Conservation (phyloP, 2,113 vertebrate species). For the Lycaon pictus region DNA sequence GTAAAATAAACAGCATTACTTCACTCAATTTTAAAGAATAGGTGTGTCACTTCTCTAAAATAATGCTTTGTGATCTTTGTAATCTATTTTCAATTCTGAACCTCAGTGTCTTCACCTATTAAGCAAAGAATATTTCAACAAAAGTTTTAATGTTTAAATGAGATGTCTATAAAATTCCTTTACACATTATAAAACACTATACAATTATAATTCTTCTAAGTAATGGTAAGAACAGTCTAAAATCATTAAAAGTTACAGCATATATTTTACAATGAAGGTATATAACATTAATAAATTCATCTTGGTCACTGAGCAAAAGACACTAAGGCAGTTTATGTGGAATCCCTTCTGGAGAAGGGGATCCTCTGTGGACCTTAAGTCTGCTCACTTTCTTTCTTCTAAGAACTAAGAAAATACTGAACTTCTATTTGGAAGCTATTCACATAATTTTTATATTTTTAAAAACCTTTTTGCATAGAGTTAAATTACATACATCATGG, state of each 20-base stretch:
- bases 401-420: conserved; percentile 14
- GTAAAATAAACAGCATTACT: neutral
- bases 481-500: neutral
- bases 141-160: neutral
- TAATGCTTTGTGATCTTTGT: neutral
- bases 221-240: neutral
- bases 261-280: neutral
- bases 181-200: neutral
- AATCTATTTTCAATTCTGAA: neutral
- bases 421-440: neutral
- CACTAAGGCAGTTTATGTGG: neutral
- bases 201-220: neutral
- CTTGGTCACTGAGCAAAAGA: neutral
- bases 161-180: neutral
- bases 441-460: neutral
- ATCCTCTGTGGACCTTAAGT: neutral
- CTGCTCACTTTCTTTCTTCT: neutral
- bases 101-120: neutral
- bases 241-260: neutral
- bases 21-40: neutral
- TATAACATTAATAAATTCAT: neutral
- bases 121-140: neutral
- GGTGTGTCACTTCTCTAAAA: neutral
- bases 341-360: neutral
- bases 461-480: neutral